Base-by-base conservation (phyloP, 2,113 vertebrate species). In the Gasterosteus nipponicus region DNA sequence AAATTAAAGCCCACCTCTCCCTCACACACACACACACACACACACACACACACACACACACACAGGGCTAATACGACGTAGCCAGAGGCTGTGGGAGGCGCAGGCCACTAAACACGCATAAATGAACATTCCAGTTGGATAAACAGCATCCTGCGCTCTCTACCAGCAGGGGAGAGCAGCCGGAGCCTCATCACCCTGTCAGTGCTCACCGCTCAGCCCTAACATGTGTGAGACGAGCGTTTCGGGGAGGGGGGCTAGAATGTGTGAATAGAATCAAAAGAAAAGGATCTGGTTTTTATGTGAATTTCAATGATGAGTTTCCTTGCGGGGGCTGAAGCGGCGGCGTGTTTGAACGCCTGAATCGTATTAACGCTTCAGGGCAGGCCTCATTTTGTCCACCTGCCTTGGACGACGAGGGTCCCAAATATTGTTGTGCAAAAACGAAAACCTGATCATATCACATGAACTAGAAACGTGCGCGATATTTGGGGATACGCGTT, bases 41-140 rank as follows among this genome's bases (percentile, higher is more conserved):
- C 46, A 53, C 56, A 70, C 38, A 18, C 54, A 35, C 33, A 39
- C 39, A 57, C 54, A 70, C 38, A 44, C 39, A 57, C 56, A 44
- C 56, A 69, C 56, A 54, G 59, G 66, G 72, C 73, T 75, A 61
- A 68, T 82, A 61, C 53, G 7, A 78, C 65, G 88, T 70, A 79
- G 81, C 89, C 79, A 39, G 80, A 87, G 88, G 89, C 65, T 3
- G 71, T 31, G 78, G 78, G 71, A 76, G 56, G 82, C 33, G 46
- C 16, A 62, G 90, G 88, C 88, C 87, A 90, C 68, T 65, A 85
- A 87, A 78, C 77, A 71, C 33, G 69, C 67, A 83, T 79, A 93
- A 92, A 91, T 90, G 77, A 88, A 90, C 85, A 91, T 89, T 90
- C 84, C 89, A 90, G 82, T 90, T 85, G 91, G 84, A 89, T 90